phyloP scores from a whole-genome alignment of 2,797 vertebrate genomes.

The Hemitrygon akajei region DNA sequence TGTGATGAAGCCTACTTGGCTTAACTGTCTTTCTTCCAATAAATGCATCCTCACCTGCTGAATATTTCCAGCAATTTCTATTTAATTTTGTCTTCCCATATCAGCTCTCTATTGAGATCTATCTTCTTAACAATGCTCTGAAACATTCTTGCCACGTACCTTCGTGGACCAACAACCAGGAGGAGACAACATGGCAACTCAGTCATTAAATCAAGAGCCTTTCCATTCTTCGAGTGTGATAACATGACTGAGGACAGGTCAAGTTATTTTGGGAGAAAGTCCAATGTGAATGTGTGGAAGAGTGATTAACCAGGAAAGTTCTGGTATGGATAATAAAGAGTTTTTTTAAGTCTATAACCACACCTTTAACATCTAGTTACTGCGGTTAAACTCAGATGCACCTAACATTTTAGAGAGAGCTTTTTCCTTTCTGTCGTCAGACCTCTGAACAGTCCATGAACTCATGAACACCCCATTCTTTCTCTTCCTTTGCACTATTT shows the following conservation, averaged over 20 bases:
- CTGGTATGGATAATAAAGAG: background rate
- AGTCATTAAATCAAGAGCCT: background rate
- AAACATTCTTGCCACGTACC: too few relatives aligned
- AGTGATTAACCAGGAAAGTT: background rate
- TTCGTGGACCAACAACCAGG: background rate
- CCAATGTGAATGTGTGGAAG: background rate
- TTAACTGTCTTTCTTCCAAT: too few relatives aligned
- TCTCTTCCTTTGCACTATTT: too few relatives aligned
- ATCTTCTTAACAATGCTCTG: background rate
- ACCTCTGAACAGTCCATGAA: too few relatives aligned
- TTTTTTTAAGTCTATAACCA: background rate
- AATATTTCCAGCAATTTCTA: too few relatives aligned
- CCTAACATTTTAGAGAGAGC: background rate
- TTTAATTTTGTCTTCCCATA: too few relatives aligned
- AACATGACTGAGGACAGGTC: background rate
- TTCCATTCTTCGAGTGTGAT: background rate
- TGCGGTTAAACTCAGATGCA: background rate
- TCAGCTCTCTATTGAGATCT: too few relatives aligned
- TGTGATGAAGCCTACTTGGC: too few relatives aligned
- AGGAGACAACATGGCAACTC: background rate
- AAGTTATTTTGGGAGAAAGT: background rate
- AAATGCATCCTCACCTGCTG: too few relatives aligned
- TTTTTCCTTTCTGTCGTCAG: too few relatives aligned
- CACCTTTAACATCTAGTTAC: background rate
- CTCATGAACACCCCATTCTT: too few relatives aligned